A percentile compares a stretch with the other conserved stretches of the same genome.
Evolutionary conservation across 2,888 invertebrate species (phyloP).

Genomic region (Nomada ferruginata): DNA sequence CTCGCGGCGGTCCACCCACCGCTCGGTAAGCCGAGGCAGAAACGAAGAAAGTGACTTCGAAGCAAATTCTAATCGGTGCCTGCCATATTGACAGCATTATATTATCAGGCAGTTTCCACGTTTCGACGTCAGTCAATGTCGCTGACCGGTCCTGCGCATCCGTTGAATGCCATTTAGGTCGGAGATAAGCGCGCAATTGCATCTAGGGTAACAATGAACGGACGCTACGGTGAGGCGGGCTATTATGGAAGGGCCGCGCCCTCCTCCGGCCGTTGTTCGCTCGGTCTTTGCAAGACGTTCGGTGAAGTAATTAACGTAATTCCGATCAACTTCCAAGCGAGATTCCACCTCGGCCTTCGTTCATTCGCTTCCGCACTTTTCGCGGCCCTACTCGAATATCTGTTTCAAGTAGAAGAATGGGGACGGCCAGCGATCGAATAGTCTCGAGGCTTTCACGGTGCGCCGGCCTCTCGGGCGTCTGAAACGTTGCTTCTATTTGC

Average conservation of each 20-base stretch:
- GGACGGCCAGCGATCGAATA: neutral
- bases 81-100: constrained; percentile 37
- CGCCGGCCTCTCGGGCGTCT: neutral
- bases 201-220: constrained; percentile 52
- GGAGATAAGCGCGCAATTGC: constrained; percentile 57
- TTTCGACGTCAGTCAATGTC: constrained; percentile 66
- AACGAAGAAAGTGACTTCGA: constrained; percentile 1
- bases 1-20: no score
- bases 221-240: constrained; percentile 32
- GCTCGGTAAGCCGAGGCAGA: no score
- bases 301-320: constrained; percentile 36
- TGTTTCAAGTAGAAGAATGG: neutral
- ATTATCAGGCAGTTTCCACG: constrained; percentile 61
- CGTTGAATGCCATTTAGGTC: constrained; percentile 60
- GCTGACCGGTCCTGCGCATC: constrained; percentile 43
- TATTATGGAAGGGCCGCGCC: constrained; percentile 32
- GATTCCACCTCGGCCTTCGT: neutral
- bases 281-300: constrained; percentile 27
- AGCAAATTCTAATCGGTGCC: constrained; percentile 35
- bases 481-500: neutral
- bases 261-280: constrained; percentile 6
- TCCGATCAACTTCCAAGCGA: constrained; percentile 8
- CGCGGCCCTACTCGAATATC: neutral
- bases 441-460: neutral
- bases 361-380: constrained; percentile 5